Conservation (phyloP, 1,140 invertebrate species). For the Drosophila littoralis region DNA sequence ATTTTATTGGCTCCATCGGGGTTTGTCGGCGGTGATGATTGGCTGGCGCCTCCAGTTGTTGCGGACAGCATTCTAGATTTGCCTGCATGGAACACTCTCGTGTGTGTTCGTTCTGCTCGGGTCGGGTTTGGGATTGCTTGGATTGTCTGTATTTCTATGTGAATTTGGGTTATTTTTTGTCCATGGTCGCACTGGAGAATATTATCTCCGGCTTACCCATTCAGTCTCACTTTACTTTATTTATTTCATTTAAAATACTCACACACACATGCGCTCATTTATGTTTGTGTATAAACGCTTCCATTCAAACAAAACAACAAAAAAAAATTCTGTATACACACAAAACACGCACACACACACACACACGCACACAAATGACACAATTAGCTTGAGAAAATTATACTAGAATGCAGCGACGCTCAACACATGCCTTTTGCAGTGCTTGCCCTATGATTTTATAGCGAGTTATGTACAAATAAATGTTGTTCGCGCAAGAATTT, state of each 20-base stretch:
- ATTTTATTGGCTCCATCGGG: constrained; percentile 28
- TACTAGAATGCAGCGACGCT: background rate
- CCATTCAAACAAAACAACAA: constrained; percentile 40
- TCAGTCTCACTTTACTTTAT: background rate
- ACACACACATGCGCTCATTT: background rate
- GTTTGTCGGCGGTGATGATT: constrained; percentile 28
- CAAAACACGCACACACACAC: constrained; percentile 27
- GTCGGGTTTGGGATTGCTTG: background rate
- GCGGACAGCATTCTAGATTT: constrained; percentile 57
- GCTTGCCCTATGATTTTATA: background rate
- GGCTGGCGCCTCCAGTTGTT: constrained; percentile 54
- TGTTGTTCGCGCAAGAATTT: background rate
- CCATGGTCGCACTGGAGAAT: constrained; percentile 1
- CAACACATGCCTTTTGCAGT: background rate
- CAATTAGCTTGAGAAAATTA: constrained; percentile 15
- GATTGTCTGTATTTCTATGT: background rate
- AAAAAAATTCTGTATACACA: constrained; percentile 51
- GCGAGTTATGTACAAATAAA: background rate
- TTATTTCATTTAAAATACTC: background rate
- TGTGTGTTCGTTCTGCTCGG: constrained; percentile 2
- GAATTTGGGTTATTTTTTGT: background rate
- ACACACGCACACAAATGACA: constrained; percentile 24
- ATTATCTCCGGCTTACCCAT: background rate
- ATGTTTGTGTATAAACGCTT: constrained; percentile 29
- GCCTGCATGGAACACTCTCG: constrained; percentile 34